Evolutionary conservation across 2,113 vertebrate species (phyloP).

Genomic region (Cepphus grylle): DNA sequence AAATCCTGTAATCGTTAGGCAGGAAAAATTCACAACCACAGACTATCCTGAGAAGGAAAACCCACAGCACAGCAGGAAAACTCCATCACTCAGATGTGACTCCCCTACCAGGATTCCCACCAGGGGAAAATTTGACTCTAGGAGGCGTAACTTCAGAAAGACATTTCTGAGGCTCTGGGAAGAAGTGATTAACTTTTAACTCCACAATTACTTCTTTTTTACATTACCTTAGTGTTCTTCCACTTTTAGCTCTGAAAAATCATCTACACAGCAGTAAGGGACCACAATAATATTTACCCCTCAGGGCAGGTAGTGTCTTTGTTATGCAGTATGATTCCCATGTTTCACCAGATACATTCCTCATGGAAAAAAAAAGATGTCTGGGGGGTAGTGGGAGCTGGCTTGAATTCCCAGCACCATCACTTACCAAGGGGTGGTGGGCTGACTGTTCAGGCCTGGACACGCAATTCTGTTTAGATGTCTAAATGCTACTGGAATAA

Average conservation of each 20-base stretch:
- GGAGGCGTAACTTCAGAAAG: conserved; percentile 15
- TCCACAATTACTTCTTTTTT: neutral
- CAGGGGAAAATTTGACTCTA: neutral
- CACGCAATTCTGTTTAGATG: neutral
- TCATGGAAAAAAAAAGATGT: neutral
- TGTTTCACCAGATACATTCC: neutral
- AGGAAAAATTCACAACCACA: conserved; percentile 18
- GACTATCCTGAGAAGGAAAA: neutral
- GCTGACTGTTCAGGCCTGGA: neutral
- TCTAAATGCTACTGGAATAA: neutral
- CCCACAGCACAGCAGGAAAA: conserved; percentile 21
- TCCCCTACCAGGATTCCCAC: neutral
- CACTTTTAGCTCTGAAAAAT: conserved; percentile 2
- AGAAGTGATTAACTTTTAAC: conserved; percentile 26
- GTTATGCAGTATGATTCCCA: neutral
- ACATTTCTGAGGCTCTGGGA: neutral
- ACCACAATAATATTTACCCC: conserved; percentile 32
- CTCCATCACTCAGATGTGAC: neutral
- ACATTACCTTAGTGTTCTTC: neutral
- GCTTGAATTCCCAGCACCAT: neutral
- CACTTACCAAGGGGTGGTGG: neutral
- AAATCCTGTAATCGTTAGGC: conserved; percentile 14
- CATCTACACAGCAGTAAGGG: neutral
- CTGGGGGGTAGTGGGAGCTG: neutral
- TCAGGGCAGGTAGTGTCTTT: neutral